Evolutionary conservation across 35 echinoderm and acorn worm genomes (phyloP), one percentile per base, ranked within the genome.

Genomic region (Lytechinus variegatus): DNA sequence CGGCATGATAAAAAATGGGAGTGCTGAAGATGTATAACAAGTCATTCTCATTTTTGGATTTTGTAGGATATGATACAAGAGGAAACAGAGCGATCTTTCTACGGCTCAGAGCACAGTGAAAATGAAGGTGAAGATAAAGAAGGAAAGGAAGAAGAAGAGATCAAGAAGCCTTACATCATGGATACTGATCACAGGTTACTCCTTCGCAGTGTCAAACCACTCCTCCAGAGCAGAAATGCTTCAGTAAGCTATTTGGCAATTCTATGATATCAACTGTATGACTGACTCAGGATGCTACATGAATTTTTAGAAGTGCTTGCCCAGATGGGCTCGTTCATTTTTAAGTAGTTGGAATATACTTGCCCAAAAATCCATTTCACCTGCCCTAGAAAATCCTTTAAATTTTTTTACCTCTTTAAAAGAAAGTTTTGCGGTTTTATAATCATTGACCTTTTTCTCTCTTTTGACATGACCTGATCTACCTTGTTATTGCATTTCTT

Each of bases 191-290:
- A 99, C 52, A 71, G 98, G 9, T 95, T 99, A 0, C 95, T 99
- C 9, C 95, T 99, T 6, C 98, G 98, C 95, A 99, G 97, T 95
- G 97, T 96, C 44, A 99, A 99, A 86, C 98, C 98, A 28, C 95
- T 99, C n/a, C 96, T 99, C 5, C 98, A 99, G 92, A 99, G 98
- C 92, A 97, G 98, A 94, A 99, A 99, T 96, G 96, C 98, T 33
- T 96, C 98, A 53, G 98, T 99, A 94, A 98, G 98, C 97, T 14
- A 19, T 16, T 58, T 9, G 33, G 33, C 33, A 44, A 44, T 44
- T 44, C 33, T 2, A 44, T 44, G 2, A 44, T 1, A 44, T 44
- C 33, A 44, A 44, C 33, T 44, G 33, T 44, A 44, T 44, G 33
- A 44, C 33, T 44, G 33, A 44, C 33, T 44, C n/a, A n/a, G n/a